Base-by-base conservation (phyloP, 2,888 invertebrate species). In the Coenonympha glycerion region DNA sequence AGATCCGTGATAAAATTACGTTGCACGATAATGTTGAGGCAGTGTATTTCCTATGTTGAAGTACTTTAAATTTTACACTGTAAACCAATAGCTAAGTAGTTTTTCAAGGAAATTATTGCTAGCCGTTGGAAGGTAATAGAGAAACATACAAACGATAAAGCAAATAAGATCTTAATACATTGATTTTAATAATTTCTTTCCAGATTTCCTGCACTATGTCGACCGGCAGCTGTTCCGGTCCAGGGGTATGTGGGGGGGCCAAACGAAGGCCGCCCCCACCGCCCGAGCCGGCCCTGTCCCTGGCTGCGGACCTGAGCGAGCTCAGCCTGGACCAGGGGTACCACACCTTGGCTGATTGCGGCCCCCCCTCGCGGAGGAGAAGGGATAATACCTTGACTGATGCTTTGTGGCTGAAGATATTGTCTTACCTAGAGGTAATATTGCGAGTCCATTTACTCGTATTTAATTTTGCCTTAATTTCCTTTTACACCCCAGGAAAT, bases 261-360 rank as follows among this genome's bases (percentile, higher is more conserved):
- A 72, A 85, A 9, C 65, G 86, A 8, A 69, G 86, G 3, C 84
- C 86, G 6, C 86, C 87, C 1, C 86, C 86, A 3, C 86, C 87
- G 0, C 86, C 87, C 0, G 84, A 85, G 67, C 85, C 85, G 1
- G 75, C 78, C 1, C 71, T 81, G 26, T 77, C 86, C n/a, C 72
- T 86, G 6, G 79, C 83, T 1, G 84, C 86, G 0, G 86, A 87
- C 58, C 70, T 87, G 39, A 87, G 86, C 55, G 85, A 87, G 66
- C 91, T 93, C 33, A 92, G 91, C 66, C 83, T 93, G 31, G 94
- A 94, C 77, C 93, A 94, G 74, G 94, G 94, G 1, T 94, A 94
- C 80, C 94, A 94, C 64, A 94, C 94, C 5, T 79, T 94, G 50
- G 92, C 93, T 0, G 73, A 92, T 92, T 75, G 94, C 92, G 84